phyloP scores from a whole-genome alignment of 2,113 vertebrate species.

The Tyto alba region DNA sequence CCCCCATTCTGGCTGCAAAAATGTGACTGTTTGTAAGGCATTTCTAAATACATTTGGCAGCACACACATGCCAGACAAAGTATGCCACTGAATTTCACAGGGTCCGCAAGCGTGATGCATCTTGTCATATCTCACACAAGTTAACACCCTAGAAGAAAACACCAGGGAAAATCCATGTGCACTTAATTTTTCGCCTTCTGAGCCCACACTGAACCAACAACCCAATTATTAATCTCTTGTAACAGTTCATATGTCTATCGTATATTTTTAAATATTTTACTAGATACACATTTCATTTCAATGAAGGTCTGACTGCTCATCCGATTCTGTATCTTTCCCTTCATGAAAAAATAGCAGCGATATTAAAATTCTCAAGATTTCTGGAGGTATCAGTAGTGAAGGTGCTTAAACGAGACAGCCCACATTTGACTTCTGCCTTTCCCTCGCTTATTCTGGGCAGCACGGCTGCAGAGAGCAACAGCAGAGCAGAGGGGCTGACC shows the following conservation, averaged over 20 bases:
- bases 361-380: neutral
- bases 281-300: neutral
- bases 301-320: neutral
- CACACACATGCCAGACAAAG: neutral
- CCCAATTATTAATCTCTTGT: neutral
- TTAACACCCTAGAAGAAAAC: neutral
- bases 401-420: neutral
- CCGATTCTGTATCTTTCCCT: neutral
- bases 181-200: neutral
- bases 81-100: neutral
- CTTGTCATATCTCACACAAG: neutral
- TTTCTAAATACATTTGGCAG: neutral
- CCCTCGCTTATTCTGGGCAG: neutral
- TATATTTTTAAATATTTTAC: neutral
- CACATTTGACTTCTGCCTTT: neutral
- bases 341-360: neutral
- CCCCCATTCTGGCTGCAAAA: neutral
- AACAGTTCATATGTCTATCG: neutral
- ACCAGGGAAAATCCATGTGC: neutral
- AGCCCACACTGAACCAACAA: neutral
- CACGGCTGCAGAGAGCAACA: rapidly evolving
- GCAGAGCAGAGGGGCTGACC: neutral
- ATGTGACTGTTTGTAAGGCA: neutral
- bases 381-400: rapidly evolving
- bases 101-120: rapidly evolving